Conservation (phyloP, 2,797 vertebrate genomes). For the Parotocinclus haroldoi region DNA sequence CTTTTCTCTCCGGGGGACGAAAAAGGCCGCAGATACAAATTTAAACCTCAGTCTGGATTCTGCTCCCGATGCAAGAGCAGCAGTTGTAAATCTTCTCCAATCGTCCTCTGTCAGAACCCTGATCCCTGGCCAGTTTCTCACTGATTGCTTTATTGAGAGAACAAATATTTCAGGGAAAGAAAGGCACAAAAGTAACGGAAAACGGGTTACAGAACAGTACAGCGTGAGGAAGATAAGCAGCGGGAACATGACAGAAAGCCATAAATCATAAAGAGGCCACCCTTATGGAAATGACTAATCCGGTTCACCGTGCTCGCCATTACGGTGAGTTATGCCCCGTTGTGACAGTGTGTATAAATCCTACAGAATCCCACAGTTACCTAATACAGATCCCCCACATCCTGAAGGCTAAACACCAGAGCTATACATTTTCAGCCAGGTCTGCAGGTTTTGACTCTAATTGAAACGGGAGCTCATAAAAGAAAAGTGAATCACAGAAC, state of each 20-base stretch:
- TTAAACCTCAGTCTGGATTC: neutral
- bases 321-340: constrained; percentile 31
- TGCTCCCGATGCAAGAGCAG: neutral
- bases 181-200: neutral
- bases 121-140: neutral
- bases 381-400: neutral
- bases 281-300: constrained; percentile 31
- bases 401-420: neutral
- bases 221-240: constrained; percentile 2
- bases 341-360: constrained; percentile 29
- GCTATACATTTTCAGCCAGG: neutral
- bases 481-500: too few relatives aligned
- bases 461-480: too few relatives aligned
- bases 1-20: constrained; percentile 10
- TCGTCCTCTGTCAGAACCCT: neutral
- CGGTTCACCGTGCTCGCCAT: constrained; percentile 28
- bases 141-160: neutral
- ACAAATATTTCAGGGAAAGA: constrained; percentile 4
- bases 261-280: constrained; percentile 26
- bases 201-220: neutral
- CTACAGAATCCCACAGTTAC: constrained; percentile 6
- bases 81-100: neutral
- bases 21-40: neutral
- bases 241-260: neutral
- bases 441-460: too few relatives aligned